Base-by-base conservation (phyloP, 2,888 invertebrate genomes). In the Calameuta idolon region DNA sequence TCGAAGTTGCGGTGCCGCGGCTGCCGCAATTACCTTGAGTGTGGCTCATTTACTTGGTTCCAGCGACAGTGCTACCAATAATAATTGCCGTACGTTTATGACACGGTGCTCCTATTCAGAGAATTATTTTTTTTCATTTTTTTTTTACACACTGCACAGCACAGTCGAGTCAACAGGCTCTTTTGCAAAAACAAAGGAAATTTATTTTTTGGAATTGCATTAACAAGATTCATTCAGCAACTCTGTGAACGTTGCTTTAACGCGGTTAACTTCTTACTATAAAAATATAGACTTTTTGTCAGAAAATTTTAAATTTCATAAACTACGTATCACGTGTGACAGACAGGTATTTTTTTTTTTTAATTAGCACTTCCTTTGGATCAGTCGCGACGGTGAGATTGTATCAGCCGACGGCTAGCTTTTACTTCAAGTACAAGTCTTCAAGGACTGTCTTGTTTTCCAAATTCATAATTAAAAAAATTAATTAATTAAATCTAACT, bases 21-120 rank as follows among this genome's bases (percentile, higher is more conserved):
- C 84, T 81, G 81, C 83, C 69, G 82, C 86, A 55, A 89, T 90
- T 74, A 89, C 89, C 35, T 85, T 90, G 30, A 90, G 90, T 86
- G 90, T 90, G 77, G 90, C 90, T 75, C 90, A 90, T 80, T 87
- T 90, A 30, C 86, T 90, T 80, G 90, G 89, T 73, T 80, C 85
- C 11, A 82, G 85, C 74, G 83, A 83, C 68, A 81, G 80, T 82
- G 78, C 75, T 40, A 31, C 83, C 73, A 81, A 80, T 82, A 78
- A 83, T 71, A 74, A 73, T 68, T 76, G 79, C 75, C 85, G 89
- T 89, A 89, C 78, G 89, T 87, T 74, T 69, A 55, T 9, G 55
- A 23, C 23, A 23, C 23, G 55, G 55, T 55, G 55, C 55, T 55
- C 55, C 55, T 55, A 55, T 23, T 55, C 23, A 55, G 55, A 55